Base-by-base conservation (phyloP, 35 echinoderm and acorn worm species). In the Eucidaris tribuloides region DNA sequence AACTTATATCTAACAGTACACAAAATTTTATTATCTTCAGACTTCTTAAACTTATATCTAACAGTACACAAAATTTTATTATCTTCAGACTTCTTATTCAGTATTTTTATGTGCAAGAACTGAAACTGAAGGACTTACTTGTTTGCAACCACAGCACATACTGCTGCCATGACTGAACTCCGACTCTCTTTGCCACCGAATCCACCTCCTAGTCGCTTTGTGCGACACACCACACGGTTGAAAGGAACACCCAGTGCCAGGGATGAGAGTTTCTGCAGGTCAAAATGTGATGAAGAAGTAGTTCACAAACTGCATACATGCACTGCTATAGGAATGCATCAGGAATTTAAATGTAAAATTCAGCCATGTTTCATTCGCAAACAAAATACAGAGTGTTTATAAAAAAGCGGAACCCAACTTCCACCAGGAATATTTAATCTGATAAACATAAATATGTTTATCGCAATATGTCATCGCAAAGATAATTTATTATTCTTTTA, bases 111-210 rank as follows among this genome's bases (percentile, higher is more conserved):
- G n/a, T n/a, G n/a, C n/a, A n/a, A n/a, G n/a, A n/a, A n/a, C n/a
- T n/a, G n/a, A n/a, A n/a, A n/a, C n/a, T n/a, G 36, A 34, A 14
- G 20, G 28, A 65, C 84, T 76, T 88, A 97, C 94, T 84, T 97
- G 29, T 82, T 81, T 17, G 94, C 94, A 57, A 89, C 94, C 9
- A 97, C 85, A 1, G 94, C 94, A 42, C 72, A 79, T 17, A 84
- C 45, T n/a, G 85, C 55, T 14, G 38, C 81, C 15, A 77, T 42
- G 1, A 50, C 49, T 0, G 44, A 56, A 19, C 40, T 74, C 11
- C 81, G 36, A 28, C 65, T 76, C 70, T 87, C 89, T 58, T 97
- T 97, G 3, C 94, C 94, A 38, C 94, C 94, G 58, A 97, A 97
- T 2, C 74, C 94, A 15, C 94, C 94, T 65, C 94, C 94, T 7